These are phyloP conservation scores for Zeugodacus cucurbitae DNA, from an alignment of 1,140 invertebrate genomes.

Conservation along the genomic window DNA sequence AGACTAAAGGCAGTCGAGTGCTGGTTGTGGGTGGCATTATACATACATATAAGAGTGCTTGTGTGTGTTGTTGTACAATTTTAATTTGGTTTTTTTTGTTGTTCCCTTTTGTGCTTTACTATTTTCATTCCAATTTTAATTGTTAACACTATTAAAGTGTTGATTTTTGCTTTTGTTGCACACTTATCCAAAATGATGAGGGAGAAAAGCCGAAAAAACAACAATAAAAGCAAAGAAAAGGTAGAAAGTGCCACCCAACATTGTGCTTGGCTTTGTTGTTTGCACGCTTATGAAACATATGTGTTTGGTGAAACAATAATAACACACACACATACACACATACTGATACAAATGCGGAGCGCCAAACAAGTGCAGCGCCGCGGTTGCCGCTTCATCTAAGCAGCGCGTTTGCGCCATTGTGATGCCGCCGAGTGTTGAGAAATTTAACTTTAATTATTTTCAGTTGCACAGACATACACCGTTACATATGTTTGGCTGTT, in stretches of 20 bases:
- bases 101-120: background rate
- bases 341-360: background rate
- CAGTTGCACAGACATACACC: background rate
- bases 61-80: background rate
- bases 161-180: background rate
- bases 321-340: background rate
- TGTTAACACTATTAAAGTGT: background rate
- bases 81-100: background rate
- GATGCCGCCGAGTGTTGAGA: background rate
- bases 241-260: conserved; percentile 22
- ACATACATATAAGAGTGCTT: background rate
- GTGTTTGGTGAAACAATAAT: background rate
- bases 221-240: background rate
- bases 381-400: background rate
- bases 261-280: background rate
- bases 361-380: background rate
- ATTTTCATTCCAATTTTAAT: conserved; percentile 21
- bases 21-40: conserved; percentile 8
- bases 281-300: background rate
- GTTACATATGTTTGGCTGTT: background rate
- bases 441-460: conserved; percentile 29
- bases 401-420: background rate
- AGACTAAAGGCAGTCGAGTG: background rate
- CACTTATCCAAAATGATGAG: background rate
- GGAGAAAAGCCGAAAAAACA: background rate